These are phyloP conservation scores for Parus major DNA, from an alignment of 2,113 vertebrate genomes.

Conservation along the genomic window DNA sequence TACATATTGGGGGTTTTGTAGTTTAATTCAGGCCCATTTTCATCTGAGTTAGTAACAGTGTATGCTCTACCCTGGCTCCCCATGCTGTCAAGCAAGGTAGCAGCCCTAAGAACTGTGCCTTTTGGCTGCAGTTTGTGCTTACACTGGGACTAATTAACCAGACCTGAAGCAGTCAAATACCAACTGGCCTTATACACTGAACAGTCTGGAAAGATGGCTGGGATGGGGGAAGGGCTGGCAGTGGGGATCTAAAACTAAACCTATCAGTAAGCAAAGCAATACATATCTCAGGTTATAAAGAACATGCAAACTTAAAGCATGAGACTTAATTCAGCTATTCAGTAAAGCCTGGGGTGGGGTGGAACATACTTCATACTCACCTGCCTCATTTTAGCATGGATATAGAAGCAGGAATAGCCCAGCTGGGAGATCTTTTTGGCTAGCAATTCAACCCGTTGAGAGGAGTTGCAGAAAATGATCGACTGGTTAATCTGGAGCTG, in stretches of 20 bases:
- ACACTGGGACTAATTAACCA: neutral
- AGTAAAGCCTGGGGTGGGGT: neutral
- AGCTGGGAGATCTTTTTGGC: conserved; percentile 99
- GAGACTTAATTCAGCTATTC: neutral
- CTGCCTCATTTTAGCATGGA: conserved; percentile 99
- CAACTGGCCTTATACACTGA: neutral
- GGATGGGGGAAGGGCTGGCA: neutral
- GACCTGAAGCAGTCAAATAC: neutral
- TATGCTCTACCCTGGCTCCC: neutral
- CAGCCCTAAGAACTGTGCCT: neutral
- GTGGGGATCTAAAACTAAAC: neutral
- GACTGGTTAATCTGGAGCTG: conserved; percentile 99
- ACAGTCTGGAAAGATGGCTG: neutral
- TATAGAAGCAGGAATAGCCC: conserved; percentile 99
- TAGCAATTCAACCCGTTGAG: conserved; percentile 96
- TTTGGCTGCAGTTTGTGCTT: neutral
- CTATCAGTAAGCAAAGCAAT: neutral
- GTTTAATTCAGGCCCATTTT: neutral
- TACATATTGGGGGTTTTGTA: fast-evolving
- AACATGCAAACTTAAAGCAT: neutral
- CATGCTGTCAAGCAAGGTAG: neutral
- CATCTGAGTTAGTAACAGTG: neutral
- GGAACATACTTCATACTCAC: conserved; percentile 71
- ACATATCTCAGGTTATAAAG: neutral
- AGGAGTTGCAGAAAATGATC: conserved; percentile 99